These are phyloP conservation scores for Halichoeres trimaculatus DNA, from an alignment of 2,113 vertebrate species.

Conservation along the genomic window DNA sequence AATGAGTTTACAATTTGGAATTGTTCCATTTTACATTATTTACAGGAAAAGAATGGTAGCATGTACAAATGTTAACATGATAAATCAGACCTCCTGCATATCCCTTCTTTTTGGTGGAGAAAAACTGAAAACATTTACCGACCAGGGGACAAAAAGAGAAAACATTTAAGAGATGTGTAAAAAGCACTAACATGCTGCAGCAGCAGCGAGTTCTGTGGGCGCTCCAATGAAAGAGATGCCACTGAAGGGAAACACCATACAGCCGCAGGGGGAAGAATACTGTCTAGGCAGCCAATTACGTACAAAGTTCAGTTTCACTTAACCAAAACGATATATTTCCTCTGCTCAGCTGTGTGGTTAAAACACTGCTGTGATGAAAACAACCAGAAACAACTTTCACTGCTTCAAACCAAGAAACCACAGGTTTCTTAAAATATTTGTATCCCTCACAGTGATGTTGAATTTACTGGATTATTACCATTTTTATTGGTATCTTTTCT, in stretches of 20 bases:
- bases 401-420: slow-evolving; percentile 56
- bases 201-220: slow-evolving; percentile 58
- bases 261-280: slow-evolving; percentile 69
- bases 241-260: slow-evolving; percentile 72
- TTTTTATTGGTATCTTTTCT: slow-evolving; percentile 1
- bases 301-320: slow-evolving; percentile 79
- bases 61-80: neutral
- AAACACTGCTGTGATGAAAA: slow-evolving; percentile 69
- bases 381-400: slow-evolving; percentile 56
- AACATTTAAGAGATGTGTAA: slow-evolving; percentile 8
- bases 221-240: slow-evolving; percentile 73
- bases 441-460: slow-evolving; percentile 28
- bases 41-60: neutral
- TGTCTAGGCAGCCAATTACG: slow-evolving; percentile 71
- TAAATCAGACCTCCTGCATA: neutral
- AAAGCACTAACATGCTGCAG: slow-evolving; percentile 42
- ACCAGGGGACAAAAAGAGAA: neutral
- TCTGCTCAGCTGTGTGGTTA: slow-evolving; percentile 57
- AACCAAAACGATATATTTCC: slow-evolving; percentile 73
- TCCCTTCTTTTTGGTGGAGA: slow-evolving; percentile 1
- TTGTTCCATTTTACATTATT: slow-evolving; percentile 4
- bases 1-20: neutral
- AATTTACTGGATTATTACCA: slow-evolving; percentile 3
- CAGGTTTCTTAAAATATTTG: slow-evolving; percentile 47
- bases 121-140: slow-evolving; percentile 12